Evolutionary conservation across 2,113 vertebrate genomes (phyloP).

Genomic region (Diadophis punctatus): DNA sequence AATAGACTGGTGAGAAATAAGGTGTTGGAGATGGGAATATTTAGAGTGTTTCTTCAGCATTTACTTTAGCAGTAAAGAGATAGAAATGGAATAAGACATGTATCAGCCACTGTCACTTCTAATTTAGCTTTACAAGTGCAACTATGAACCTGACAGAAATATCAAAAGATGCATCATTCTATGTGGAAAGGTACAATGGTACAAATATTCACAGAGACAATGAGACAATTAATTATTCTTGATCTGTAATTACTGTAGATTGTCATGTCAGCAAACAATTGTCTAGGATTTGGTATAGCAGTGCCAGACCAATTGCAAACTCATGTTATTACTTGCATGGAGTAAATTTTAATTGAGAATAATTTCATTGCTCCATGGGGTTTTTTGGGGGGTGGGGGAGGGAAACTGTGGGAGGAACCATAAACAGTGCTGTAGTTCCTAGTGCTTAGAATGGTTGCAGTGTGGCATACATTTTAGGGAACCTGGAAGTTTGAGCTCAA

Average conservation of each 20-base stretch:
- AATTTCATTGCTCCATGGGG: neutral
- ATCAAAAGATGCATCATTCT: neutral
- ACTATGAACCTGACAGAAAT: neutral
- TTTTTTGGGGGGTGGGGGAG: no score
- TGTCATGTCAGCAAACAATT: neutral
- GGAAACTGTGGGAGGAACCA: neutral
- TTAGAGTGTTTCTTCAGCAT: neutral
- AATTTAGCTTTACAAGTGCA: neutral
- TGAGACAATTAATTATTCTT: neutral
- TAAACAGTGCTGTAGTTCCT: neutral
- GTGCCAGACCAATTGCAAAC: neutral
- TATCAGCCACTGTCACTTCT: neutral
- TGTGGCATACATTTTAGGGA: neutral
- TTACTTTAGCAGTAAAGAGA: neutral
- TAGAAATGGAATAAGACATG: neutral
- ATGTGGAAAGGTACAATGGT: neutral
- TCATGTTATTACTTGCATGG: neutral
- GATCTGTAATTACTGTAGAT: neutral
- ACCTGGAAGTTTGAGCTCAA: neutral
- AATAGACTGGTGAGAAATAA: neutral
- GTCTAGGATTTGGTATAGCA: neutral
- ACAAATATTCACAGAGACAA: neutral
- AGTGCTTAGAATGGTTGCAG: neutral
- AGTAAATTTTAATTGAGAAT: neutral
- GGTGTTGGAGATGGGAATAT: no score